Evolutionary conservation across 2,113 vertebrate species (phyloP), one percentile per base, ranked within the genome.

Genomic region (Ailuropoda melanoleuca): DNA sequence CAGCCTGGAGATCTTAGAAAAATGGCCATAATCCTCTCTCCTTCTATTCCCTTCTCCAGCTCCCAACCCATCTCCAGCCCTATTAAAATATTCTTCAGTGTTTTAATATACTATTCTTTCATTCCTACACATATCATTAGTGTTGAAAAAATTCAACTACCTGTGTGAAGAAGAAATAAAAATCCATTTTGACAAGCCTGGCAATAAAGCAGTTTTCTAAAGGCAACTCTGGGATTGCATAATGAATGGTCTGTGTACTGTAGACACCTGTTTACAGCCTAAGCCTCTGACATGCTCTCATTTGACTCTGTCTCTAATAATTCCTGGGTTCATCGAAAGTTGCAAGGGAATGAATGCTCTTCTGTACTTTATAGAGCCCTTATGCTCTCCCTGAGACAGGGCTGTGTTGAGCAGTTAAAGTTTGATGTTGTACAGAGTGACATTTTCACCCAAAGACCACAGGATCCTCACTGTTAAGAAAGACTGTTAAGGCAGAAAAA

Each of bases 111-210:
- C 23, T 43, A 89, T n/a, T 43, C 13, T 89, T n/a, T 62, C 26
- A n/a, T 62, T 23, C 60, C 37, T 48, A 24, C 19, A 66, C 3
- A 77, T 50, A 37, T 4, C 8, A 60, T 18, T 24, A 58, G 9
- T 70, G 37, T 37, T 81, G 53, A 24, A 87, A n/a, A 62, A 23
- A 72, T 82, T 6, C 64, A 77, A 46, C 37, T 34, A 66, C 6
- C 4, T 92, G 53, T 43, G 24, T 66, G 62, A 97, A 83, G 37
- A 93, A 78, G 82, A 68, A 92, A 66, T 39, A 66, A 84, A 75
- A 50, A 53, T 26, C 17, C 34, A 93, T 58, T 77, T 60, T 55
- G 92, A 86, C 4, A 46, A 80, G 31, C 58, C 10, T 9, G 11
- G 31, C 29, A 70, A 66, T 39, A 72, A 85, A 85, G 66, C 50